Conservation (phyloP, 2,888 invertebrate genomes). For the Euclidia mi region DNA sequence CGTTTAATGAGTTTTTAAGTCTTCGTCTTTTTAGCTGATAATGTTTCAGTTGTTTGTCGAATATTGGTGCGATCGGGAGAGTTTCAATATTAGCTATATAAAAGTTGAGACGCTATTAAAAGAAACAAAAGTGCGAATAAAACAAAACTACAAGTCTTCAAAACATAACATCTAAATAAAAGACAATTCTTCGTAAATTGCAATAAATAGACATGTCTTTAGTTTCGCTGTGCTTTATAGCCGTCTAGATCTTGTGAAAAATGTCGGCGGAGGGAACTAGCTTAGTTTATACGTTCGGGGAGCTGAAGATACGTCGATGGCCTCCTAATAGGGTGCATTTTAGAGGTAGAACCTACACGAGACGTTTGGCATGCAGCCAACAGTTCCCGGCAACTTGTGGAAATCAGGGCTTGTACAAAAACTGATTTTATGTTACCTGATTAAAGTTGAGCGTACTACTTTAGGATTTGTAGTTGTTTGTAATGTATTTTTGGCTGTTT, state of each 20-base stretch:
- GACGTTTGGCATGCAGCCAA: constrained; percentile 70
- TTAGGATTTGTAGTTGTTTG: background rate
- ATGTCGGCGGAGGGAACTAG: constrained; percentile 51
- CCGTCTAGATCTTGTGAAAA: constrained; percentile 39
- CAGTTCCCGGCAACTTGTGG: constrained; percentile 57
- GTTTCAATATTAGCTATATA: no score
- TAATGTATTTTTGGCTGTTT: background rate
- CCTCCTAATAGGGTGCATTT: constrained; percentile 80
- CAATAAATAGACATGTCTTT: no score
- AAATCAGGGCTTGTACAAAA: constrained; percentile 60
- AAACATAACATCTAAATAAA: no score
- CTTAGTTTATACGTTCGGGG: constrained; percentile 63
- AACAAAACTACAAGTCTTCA: no score
- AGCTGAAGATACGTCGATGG: constrained; percentile 66
- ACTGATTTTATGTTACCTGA: constrained; percentile 52
- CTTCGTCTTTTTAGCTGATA: no score
- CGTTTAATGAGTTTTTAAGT: no score
- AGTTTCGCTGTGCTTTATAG: constrained; percentile 14
- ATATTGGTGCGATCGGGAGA: no score
- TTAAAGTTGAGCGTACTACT: constrained; percentile 21
- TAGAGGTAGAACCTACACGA: constrained; percentile 55
- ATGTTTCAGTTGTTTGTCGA: no score
- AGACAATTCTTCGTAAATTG: no score
- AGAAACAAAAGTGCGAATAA: no score
- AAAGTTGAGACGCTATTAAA: no score